Evolutionary conservation across 2,797 vertebrate species (phyloP).

Genomic region (Danio aesculapii): DNA sequence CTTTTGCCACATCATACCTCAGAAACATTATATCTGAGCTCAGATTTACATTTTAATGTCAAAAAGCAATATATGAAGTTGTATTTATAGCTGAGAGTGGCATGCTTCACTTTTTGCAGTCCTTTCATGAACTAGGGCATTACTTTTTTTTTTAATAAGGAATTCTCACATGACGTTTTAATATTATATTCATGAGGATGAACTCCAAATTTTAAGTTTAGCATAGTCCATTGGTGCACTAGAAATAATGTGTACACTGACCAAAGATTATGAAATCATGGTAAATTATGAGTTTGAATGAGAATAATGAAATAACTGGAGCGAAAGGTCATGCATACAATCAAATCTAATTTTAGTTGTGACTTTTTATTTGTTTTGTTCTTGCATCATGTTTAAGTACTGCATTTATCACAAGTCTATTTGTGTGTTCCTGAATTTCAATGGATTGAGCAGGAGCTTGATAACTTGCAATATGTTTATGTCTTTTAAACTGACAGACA

Average conservation of each 20-base stretch:
- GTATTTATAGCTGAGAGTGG: constrained; percentile 2
- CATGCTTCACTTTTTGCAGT: constrained; percentile 47
- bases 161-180: constrained; percentile 18
- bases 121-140: constrained; percentile 49
- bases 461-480: constrained; percentile 65
- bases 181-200: constrained; percentile 40
- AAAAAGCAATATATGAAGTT: not conserved
- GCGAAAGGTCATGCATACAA: constrained; percentile 27
- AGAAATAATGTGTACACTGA: constrained; percentile 41
- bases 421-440: constrained; percentile 30
- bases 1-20: not conserved
- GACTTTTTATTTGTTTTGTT: constrained; percentile 40
- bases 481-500: constrained; percentile 64
- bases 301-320: constrained; percentile 11
- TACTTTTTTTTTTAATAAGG: not conserved
- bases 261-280: constrained; percentile 55
- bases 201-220: constrained; percentile 28
- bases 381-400: not conserved
- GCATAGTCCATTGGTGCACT: not conserved
- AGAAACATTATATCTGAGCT: not conserved
- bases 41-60: not conserved
- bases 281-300: not conserved
- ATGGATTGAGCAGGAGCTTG: constrained; percentile 44
- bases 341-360: constrained; percentile 26
- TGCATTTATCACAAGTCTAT: constrained; percentile 2